Evolutionary conservation across 2,888 invertebrate species (phyloP).

Genomic region (Anaspis maculata): DNA sequence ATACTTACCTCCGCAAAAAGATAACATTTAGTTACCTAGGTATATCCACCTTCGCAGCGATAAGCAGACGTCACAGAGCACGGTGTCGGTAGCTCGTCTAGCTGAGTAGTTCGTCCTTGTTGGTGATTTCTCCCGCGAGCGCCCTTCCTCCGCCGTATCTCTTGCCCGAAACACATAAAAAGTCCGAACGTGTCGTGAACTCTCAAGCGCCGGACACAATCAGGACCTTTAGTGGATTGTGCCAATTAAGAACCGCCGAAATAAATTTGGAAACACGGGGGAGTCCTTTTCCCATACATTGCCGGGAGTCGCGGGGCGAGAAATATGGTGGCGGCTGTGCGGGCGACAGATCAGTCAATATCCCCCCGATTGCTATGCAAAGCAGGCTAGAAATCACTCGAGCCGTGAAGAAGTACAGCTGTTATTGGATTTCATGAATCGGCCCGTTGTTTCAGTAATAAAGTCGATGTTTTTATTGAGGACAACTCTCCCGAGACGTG

Average conservation of each 20-base stretch:
- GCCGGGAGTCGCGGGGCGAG: conserved; percentile 1
- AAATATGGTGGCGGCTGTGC: no score
- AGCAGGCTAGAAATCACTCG: conserved; percentile 37
- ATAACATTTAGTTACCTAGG: no score
- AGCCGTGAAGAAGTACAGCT: conserved; percentile 35
- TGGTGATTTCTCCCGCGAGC: no score
- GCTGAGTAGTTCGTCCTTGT: no score
- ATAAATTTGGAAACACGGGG: no score
- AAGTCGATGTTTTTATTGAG: conserved; percentile 39
- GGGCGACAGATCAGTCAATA: conserved; percentile 28
- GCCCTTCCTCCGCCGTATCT: no score
- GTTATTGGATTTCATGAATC: conserved; percentile 40
- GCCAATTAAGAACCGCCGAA: conserved; percentile 13
- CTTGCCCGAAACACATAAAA: no score
- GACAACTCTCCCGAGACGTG: conserved; percentile 33
- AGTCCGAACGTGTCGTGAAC: conserved; percentile 19
- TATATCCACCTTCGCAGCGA: no score
- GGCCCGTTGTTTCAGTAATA: conserved; percentile 35
- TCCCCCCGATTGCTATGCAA: conserved; percentile 33
- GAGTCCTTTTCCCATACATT: no score
- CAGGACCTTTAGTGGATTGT: conserved; percentile 10
- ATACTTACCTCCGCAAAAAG: no score
- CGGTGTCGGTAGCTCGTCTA: no score
- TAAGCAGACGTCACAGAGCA: no score
- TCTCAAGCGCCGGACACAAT: conserved; percentile 22